Percentiles rank a stretch among this genome's conserved stretches.
Evolutionary conservation across 1,140 invertebrate species (phyloP).

Genomic region (Ceratina australensis): DNA sequence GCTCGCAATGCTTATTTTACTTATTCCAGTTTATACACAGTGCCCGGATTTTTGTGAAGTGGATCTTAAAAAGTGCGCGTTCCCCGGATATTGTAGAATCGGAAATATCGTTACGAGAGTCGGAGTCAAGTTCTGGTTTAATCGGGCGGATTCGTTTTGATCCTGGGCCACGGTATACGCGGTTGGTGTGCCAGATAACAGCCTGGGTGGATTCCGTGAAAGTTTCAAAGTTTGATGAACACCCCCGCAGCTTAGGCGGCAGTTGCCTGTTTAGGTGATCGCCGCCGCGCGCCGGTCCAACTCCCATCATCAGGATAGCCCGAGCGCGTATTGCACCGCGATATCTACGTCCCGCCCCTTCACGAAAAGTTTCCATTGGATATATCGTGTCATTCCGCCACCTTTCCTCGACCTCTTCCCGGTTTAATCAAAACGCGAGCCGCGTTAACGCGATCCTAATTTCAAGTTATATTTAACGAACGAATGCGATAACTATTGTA

Average conservation of each 20-base stretch:
- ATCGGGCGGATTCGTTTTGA: not conserved
- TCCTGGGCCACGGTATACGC: constrained; percentile 7
- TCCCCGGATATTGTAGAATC: not conserved
- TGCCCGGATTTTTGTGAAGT: not conserved
- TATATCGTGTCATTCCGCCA: not conserved
- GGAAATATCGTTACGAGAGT: not conserved
- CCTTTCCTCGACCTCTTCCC: not conserved
- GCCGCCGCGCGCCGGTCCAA: constrained; percentile 12
- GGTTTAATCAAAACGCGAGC: not conserved
- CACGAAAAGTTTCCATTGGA: constrained; percentile 23
- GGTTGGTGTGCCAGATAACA: constrained; percentile 39
- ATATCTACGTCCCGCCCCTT: not conserved
- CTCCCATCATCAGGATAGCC: constrained; percentile 17
- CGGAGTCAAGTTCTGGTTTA: not conserved
- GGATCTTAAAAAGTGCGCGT: not conserved
- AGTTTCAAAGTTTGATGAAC: constrained; percentile 61
- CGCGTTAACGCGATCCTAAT: not conserved
- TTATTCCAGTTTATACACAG: not conserved
- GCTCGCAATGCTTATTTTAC: not conserved
- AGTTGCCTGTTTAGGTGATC: constrained; percentile 40
- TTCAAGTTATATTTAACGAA: not conserved
- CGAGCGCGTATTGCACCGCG: not conserved
- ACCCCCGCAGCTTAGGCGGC: constrained; percentile 26
- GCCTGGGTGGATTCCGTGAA: constrained; percentile 30
- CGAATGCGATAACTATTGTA: no score